Evolutionary conservation across 1,140 invertebrate genomes (phyloP).

Genomic region (Leptoteleia sp.): DNA sequence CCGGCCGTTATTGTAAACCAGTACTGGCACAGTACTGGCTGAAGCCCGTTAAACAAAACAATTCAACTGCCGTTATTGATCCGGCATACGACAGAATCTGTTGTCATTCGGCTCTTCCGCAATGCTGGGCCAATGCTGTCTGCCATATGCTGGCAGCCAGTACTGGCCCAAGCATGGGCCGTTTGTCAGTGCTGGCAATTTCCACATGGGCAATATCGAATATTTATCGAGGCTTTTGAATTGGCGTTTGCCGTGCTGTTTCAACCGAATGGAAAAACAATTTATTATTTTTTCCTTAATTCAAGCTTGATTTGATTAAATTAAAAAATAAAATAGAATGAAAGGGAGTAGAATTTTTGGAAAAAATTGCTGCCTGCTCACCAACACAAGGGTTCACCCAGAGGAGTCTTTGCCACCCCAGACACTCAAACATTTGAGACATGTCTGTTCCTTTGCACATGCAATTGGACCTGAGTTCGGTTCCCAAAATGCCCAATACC

Average conservation of each 20-base stretch:
- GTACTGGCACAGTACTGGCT: too few relatives aligned
- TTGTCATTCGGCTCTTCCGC: too few relatives aligned
- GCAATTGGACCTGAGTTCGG: conserved; percentile 90
- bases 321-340: not conserved
- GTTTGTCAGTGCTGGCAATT: too few relatives aligned
- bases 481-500: conserved; percentile 92
- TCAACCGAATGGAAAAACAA: conserved; percentile 23
- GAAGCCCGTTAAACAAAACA: too few relatives aligned
- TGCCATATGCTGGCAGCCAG: too few relatives aligned
- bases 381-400: conserved; percentile 96
- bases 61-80: too few relatives aligned
- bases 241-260: conserved; percentile 15
- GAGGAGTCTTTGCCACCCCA: conserved; percentile 93
- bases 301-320: not conserved
- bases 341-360: too few relatives aligned
- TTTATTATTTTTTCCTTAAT: conserved; percentile 2
- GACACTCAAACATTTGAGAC: conserved; percentile 90
- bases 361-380: conserved; percentile 81
- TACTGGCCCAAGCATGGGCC: too few relatives aligned
- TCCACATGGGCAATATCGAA: too few relatives aligned
- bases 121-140: too few relatives aligned
- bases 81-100: too few relatives aligned
- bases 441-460: conserved; percentile 92
- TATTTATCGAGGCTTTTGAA: conserved; percentile 46
- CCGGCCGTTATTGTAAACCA: too few relatives aligned